phyloP scores from a whole-genome alignment of 2,888 invertebrate species.

The Xestia sexstrigata region DNA sequence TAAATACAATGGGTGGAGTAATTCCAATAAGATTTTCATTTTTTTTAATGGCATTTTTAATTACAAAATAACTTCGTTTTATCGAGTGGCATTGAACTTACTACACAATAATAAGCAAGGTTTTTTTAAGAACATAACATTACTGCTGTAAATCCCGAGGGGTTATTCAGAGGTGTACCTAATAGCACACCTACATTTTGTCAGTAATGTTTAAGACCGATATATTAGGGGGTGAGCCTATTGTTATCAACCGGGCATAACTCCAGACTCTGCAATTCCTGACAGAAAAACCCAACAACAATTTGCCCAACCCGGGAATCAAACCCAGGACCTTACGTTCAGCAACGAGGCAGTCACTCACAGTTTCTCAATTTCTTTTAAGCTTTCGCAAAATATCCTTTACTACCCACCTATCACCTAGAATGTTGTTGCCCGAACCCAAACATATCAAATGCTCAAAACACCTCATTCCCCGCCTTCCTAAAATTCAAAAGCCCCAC shows the following conservation, averaged over 20 bases:
- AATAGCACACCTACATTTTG: too few species aligned
- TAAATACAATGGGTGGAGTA: neutral
- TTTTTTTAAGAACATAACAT: too few species aligned
- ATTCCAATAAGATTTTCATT: neutral
- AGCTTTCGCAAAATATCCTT: neutral
- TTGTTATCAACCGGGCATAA: too few species aligned
- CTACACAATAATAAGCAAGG: neutral
- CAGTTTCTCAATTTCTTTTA: neutral
- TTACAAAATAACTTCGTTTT: neutral
- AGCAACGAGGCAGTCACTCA: too few species aligned
- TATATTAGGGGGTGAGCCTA: too few species aligned
- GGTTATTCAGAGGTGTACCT: too few species aligned
- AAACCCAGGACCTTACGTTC: too few species aligned
- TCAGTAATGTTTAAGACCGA: too few species aligned
- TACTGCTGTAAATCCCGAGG: too few species aligned
- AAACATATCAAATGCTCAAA: neutral
- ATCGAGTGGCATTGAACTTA: neutral
- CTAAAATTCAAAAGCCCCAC: neutral
- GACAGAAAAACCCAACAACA: too few species aligned
- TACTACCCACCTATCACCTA: neutral
- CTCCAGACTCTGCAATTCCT: too few species aligned
- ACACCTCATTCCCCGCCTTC: neutral
- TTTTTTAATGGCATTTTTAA: neutral
- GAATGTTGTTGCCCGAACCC: accelerated
- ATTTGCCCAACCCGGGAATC: too few species aligned